phyloP scores from a whole-genome alignment of 2,797 vertebrate genomes.

The Ibycter americanus region DNA sequence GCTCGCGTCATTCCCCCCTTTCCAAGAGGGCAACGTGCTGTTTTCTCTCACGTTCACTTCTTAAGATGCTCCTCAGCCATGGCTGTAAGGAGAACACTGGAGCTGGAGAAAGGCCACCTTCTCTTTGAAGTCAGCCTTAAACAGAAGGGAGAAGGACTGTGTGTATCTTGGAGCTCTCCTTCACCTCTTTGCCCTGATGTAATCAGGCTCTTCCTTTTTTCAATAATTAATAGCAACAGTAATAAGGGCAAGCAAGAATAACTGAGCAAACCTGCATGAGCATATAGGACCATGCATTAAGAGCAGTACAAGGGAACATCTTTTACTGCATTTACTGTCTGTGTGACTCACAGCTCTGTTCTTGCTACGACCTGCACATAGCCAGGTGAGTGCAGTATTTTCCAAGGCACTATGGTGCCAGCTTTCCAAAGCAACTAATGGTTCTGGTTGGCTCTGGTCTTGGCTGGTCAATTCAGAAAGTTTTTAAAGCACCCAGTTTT shows the following conservation, averaged over 20 bases:
- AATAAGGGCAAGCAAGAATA: neutral
- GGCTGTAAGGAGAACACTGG: neutral
- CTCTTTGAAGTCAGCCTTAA: neutral
- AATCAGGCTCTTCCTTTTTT: neutral
- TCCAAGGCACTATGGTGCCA: neutral
- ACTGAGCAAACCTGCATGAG: fast-evolving
- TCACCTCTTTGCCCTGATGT: neutral
- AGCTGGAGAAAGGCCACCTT: neutral
- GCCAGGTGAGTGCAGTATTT: neutral
- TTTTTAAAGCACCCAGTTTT: neutral
- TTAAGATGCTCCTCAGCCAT: neutral
- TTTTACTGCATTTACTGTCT: neutral
- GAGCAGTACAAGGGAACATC: neutral
- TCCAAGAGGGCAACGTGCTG: neutral
- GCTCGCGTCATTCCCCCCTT: fast-evolving
- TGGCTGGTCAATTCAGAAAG: neutral
- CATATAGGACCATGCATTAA: neutral
- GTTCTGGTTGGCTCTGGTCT: neutral
- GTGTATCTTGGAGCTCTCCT: neutral
- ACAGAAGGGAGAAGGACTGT: neutral
- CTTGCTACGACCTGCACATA: neutral
- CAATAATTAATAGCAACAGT: neutral
- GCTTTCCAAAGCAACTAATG: neutral
- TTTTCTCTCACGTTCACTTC: neutral
- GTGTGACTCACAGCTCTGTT: neutral